Conservation (phyloP, 2,888 invertebrate species). For the Phyllotreta striolata region DNA sequence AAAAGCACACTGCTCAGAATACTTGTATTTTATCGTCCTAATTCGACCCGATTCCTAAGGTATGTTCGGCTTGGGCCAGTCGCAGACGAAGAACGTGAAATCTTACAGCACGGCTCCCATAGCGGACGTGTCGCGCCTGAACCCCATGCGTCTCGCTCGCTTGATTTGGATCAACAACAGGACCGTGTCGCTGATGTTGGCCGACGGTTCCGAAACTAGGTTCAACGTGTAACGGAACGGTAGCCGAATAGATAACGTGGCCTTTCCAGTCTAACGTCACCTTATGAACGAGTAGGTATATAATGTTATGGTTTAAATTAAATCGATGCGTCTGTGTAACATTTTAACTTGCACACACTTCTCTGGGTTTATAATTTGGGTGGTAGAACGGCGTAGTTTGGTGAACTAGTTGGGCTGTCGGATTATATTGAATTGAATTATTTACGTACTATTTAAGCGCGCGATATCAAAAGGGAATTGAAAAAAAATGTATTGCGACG, state of each 20-base stretch:
- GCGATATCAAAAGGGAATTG: background rate
- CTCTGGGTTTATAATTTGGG: conserved; percentile 19
- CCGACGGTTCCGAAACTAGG: conserved; percentile 92
- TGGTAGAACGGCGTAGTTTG: conserved; percentile 19
- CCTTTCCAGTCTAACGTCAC: conserved; percentile 51
- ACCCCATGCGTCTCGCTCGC: conserved; percentile 89
- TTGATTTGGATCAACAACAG: conserved; percentile 96
- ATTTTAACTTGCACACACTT: conserved; percentile 30
- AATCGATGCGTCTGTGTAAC: conserved; percentile 25
- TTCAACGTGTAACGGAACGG: conserved; percentile 72
- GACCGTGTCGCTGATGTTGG: conserved; percentile 91
- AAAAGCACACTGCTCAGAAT: background rate
- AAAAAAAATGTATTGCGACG: no score
- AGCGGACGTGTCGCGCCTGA: conserved; percentile 84
- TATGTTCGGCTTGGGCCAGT: conserved; percentile 97
- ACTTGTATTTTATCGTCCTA: background rate
- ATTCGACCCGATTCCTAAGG: conserved; percentile 62
- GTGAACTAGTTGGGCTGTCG: conserved; percentile 20
- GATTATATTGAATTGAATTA: background rate
- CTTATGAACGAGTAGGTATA: conserved; percentile 35
- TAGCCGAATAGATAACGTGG: conserved; percentile 46
- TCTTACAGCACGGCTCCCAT: conserved; percentile 94
- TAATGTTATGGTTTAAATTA: conserved; percentile 26
- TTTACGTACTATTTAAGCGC: background rate
- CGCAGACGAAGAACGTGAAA: conserved; percentile 95